Base-by-base conservation (phyloP, 1,140 invertebrate species). In the Drosophila pachea region DNA sequence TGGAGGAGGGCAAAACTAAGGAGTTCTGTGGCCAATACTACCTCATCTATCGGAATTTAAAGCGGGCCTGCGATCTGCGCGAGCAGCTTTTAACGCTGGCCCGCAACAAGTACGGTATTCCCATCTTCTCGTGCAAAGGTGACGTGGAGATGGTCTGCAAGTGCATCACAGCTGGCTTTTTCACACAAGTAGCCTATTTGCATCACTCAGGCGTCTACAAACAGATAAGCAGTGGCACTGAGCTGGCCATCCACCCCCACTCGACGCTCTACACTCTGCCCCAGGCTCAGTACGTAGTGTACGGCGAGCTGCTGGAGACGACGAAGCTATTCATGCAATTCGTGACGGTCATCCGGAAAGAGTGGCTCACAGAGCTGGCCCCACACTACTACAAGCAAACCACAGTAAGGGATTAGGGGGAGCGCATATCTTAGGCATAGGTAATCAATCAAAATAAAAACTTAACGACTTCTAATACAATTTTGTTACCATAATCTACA, bases 351-450 rank as follows among this genome's bases (percentile, higher is more conserved):
- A 95, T 99, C 56, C 91, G 97, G 54, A 93, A 94, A 33, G 92
- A 95, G 42, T 99, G 97, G 97, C 91, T 99, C 5, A 91, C 95
- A 42, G 96, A 99, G 90, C 87, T 98, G 14, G 98, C 97, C 0
- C 96, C 97, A 7, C 97, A 99, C 90, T 99, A 97, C 89, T 99
- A 98, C 89, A 73, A 87, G 33, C 77, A 86, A 29, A 86, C 83
- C 9, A 86, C 83, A 7, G 83, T 86, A 49, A 53, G 77, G 31
- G 82, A 86, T 36, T 86, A 86, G 58, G 38, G 33, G 14, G 14
- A 4, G n/a, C 33, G 35, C 2, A 12, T 33, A 3, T 29, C 36
- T 22, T 22, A 22, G 22, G 22, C 22, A 22, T 16, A 40, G n/a
- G 63, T 58, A 58, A 68, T 8, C 14, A 47, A 36, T 35, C 22